phyloP scores from a whole-genome alignment of 2,113 vertebrate species.

The Pelmatolapia mariae region DNA sequence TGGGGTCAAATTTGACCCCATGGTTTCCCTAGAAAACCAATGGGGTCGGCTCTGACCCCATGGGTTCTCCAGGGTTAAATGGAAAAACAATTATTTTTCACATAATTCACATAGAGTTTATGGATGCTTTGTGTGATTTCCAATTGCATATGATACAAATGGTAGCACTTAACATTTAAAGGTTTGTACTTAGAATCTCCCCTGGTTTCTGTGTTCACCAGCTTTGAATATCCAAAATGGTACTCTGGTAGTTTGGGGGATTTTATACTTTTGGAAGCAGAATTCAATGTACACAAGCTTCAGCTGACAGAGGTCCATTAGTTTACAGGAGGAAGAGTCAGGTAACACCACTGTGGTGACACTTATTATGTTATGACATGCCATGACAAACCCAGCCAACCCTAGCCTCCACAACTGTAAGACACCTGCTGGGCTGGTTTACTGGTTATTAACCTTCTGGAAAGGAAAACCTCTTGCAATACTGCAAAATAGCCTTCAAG shows the following conservation, averaged over 20 bases:
- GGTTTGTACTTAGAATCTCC: background rate
- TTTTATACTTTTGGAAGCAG: background rate
- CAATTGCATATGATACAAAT: background rate
- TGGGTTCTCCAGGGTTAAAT: no score
- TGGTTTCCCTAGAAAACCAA: no score
- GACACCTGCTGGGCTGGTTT: background rate
- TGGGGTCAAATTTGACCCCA: no score
- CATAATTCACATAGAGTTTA: background rate
- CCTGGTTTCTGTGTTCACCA: background rate
- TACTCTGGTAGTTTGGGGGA: background rate
- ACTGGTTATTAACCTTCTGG: background rate
- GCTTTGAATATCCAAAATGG: background rate
- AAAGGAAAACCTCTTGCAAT: no score
- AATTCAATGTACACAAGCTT: background rate
- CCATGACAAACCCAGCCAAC: background rate
- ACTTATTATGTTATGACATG: background rate
- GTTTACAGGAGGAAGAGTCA: background rate
- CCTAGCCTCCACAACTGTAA: background rate
- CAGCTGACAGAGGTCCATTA: background rate
- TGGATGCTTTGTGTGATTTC: background rate
- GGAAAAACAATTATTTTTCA: background rate
- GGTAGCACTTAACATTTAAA: background rate
- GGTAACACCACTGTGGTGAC: background rate
- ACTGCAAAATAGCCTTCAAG: no score
- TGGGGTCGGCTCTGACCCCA: no score